Conservation (phyloP, 2,888 invertebrate genomes). For the Therioaphis trifolii region DNA sequence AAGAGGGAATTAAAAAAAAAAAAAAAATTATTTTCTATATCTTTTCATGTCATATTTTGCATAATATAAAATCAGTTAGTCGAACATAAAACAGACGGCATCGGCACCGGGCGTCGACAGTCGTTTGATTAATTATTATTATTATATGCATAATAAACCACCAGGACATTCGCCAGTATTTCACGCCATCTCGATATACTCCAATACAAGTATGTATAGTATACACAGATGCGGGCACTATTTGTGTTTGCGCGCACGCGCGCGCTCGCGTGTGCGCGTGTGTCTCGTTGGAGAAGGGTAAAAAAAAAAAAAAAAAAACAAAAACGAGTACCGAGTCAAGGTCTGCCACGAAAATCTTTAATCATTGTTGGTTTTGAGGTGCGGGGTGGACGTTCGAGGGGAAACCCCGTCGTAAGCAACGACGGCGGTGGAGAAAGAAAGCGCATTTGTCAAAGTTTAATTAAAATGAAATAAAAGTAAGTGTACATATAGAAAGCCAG, state of each 20-base stretch:
- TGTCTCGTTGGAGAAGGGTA: constrained; percentile 14
- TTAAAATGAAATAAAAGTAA: constrained; percentile 54
- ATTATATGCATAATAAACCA: constrained; percentile 22
- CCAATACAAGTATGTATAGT: neutral
- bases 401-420: neutral
- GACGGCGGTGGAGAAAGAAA: neutral
- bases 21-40: too few species aligned
- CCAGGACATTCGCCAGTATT: neutral
- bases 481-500: too few species aligned
- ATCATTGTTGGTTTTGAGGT: constrained; percentile 25
- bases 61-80: too few species aligned
- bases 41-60: too few species aligned
- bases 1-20: too few species aligned
- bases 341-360: constrained; percentile 38
- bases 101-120: too few species aligned
- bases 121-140: constrained; percentile 29
- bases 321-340: constrained; percentile 4
- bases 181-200: neutral
- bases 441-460: constrained; percentile 58
- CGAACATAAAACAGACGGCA: neutral
- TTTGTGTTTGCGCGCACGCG: neutral
- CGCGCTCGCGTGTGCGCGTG: neutral
- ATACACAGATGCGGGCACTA: neutral
- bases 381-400: neutral
- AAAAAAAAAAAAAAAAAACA: constrained; percentile 21